Conservation (phyloP, 2,888 invertebrate species). For the Glyphotaelius pellucidus region DNA sequence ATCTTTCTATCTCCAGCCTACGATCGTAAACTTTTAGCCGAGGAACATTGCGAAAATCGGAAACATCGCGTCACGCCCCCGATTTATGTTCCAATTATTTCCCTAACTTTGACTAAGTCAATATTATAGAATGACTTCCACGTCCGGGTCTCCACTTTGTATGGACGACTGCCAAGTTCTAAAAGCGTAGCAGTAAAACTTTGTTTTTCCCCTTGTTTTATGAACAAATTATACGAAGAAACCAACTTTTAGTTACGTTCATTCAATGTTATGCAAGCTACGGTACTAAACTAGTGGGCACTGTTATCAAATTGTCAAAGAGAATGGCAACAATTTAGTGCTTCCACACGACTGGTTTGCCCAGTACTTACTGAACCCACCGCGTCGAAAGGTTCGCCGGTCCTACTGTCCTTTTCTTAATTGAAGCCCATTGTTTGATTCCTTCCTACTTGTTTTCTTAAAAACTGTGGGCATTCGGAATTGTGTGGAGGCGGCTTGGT, state of each 20-base stretch:
- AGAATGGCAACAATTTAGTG: not conserved
- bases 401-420: too few species aligned
- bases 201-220: conserved; percentile 10
- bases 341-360: too few species aligned
- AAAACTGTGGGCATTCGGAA: too few species aligned
- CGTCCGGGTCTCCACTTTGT: not conserved
- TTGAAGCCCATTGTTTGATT: too few species aligned
- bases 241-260: not conserved
- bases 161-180: conserved; percentile 13
- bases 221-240: not conserved
- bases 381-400: too few species aligned
- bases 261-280: not conserved
- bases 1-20: not conserved
- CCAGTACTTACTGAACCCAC: too few species aligned
- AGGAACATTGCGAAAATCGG: not conserved
- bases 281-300: not conserved
- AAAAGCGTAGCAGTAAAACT: not conserved
- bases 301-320: not conserved
- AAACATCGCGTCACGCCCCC: not conserved
- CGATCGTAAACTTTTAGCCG: not conserved
- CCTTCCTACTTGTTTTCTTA: too few species aligned
- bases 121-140: not conserved
- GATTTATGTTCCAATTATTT: not conserved
- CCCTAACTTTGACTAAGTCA: not conserved
- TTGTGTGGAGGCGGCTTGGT: too few species aligned